Base-by-base conservation (phyloP, 2,888 invertebrate species). In the Gisinianus flammeolus region DNA sequence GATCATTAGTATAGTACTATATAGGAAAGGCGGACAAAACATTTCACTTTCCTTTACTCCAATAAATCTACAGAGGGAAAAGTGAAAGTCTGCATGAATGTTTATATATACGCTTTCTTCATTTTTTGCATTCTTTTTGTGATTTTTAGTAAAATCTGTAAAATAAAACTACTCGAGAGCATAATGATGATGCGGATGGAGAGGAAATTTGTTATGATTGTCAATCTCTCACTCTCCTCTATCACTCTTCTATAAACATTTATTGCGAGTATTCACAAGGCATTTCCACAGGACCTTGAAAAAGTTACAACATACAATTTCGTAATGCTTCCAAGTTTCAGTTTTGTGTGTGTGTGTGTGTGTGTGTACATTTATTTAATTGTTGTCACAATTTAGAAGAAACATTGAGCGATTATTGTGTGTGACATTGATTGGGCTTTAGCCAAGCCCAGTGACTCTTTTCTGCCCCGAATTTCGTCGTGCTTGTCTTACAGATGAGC, bases 331-430 rank as follows among this genome's bases (percentile, higher is more conserved):
- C 19, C 8, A 44, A 44, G 44, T 44, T 44, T 44, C n/a, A n/a
- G n/a, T n/a, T n/a, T n/a, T n/a, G n/a, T n/a, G n/a, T n/a, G n/a
- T n/a, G n/a, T n/a, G n/a, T n/a, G n/a, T n/a, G n/a, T n/a, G n/a
- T n/a, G 4, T 70, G 70, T 52, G 52, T 74, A 28, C n/a, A 77
- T 62, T 28, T 70, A 58, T 70, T 70, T 76, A 76, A 76, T 76
- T 69, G 70, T 30, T 58, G 30, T 31, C 56, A 33, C 66, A 71
- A 71, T 71, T 77, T 71, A 31, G 30, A 64, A 62, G 71, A 44
- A 44, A 28, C 58, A 58, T 69, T 76, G 76, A 76, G 70, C 70
- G 77, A 71, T 71, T 70, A 44, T 68, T n/a, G n/a, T n/a, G n/a
- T 62, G n/a, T 69, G 62, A 69, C 70, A 76, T 76, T 69, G 54